Base-by-base conservation (phyloP, 2,113 vertebrate genomes). In the Dermatemys mawii region DNA sequence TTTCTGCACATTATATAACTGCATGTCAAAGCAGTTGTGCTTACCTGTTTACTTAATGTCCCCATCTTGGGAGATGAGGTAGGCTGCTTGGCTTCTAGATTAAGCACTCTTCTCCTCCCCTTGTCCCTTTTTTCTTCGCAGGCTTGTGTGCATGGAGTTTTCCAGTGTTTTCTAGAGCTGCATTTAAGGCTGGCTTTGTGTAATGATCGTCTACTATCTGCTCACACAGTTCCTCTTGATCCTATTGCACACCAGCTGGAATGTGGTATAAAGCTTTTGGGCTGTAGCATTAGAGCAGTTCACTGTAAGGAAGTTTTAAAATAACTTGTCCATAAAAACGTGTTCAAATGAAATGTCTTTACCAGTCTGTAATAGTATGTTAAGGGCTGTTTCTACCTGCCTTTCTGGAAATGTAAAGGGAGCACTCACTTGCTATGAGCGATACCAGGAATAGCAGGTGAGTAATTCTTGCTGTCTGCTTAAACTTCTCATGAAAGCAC, bases 51-150 rank as follows among this genome's bases (percentile, higher is more conserved):
- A 16, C 41, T 46, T 1, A 1, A 81, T 19, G 6, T 17, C 84
- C 86, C 90, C 75, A 1, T 35, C 90, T 29, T 87, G 19, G 44
- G 1, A 67, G 60, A 67, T 19, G 32, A 35, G 8, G 35, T 50
- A 21, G 78, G 0, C 19, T 16, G 19, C 90, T 38, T 11, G 70
- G 5, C 11, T 54, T 63, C 0, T 0, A 2, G 29, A 9, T 46
- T 78, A 38, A 8, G 76, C 90, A 93, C 93, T 50, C 50, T 75
- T 57, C 21, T 13, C 95, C 90, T 93, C 92, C 92, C 93, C 92
- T 46, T 87, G 78, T 86, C 38, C 9, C n/a, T 1, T 2, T 32
- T 86, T 22, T 70, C 63, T 70, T 22, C 63, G 11, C n/a, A 22
- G 9, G 19, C 19, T 22, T 22, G 19, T 38, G 17, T 70, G 63